Evolutionary conservation across 2,113 vertebrate species (phyloP).

Genomic region (Clarias gariepinus): DNA sequence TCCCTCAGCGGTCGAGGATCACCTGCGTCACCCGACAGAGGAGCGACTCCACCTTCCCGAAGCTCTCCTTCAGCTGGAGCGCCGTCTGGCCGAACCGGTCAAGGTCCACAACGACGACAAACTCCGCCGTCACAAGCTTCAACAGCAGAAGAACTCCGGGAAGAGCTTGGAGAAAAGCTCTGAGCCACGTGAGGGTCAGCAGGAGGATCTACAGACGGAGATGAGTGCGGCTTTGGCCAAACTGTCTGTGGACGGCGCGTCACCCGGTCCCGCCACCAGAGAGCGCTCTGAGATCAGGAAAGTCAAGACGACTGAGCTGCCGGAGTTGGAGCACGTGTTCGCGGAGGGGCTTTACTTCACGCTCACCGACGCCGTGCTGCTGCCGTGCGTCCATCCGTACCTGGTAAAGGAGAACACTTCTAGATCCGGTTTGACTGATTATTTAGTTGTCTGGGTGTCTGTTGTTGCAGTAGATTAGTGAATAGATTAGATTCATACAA

Average conservation of each 20-base stretch:
- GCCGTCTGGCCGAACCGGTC: slow-evolving; percentile 86
- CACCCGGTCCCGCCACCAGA: slow-evolving; percentile 64
- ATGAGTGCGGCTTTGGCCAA: slow-evolving; percentile 83
- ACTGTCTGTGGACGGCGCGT: slow-evolving; percentile 70
- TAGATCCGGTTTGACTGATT: not conserved
- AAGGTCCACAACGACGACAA: slow-evolving; percentile 96
- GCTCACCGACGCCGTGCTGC: slow-evolving; percentile 88
- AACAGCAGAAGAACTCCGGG: slow-evolving; percentile 65
- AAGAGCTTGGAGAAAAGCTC: slow-evolving; percentile 36
- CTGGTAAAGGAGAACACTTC: slow-evolving; percentile 78
- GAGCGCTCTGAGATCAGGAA: slow-evolving; percentile 85
- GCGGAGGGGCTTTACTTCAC: slow-evolving; percentile 97
- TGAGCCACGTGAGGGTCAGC: slow-evolving; percentile 17
- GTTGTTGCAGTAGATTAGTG: not conserved
- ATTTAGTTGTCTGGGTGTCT: not conserved
- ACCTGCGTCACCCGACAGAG: slow-evolving; percentile 68
- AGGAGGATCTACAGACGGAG: slow-evolving; percentile 62
- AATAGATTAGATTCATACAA: not conserved
- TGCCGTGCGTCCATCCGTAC: slow-evolving; percentile 90
- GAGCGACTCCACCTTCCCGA: slow-evolving; percentile 68
- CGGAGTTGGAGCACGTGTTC: slow-evolving; percentile 87
- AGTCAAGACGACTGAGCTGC: slow-evolving; percentile 83
- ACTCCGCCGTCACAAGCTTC: slow-evolving; percentile 90
- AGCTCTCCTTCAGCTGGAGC: slow-evolving; percentile 84
- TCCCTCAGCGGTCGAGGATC: slow-evolving; percentile 84